Evolutionary conservation across 2,797 vertebrate species (phyloP).

Genomic region (Bovichtus variegatus): DNA sequence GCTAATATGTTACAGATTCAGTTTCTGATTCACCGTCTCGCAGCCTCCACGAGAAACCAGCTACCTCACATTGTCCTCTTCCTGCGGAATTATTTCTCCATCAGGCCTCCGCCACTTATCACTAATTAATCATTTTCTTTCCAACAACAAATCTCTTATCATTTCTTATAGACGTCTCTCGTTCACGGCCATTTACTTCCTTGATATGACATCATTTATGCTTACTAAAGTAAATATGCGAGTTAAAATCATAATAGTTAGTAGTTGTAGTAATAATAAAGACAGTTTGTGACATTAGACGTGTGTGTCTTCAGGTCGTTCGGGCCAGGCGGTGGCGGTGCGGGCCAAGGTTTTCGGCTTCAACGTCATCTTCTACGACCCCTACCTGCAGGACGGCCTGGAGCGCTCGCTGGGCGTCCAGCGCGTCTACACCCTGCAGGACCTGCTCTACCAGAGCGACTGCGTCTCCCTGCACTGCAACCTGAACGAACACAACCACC

Average conservation of each 20-base stretch:
- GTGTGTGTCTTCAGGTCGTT: constrained; percentile 88
- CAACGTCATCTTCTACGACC: constrained; percentile 97
- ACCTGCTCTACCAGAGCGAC: constrained; percentile 98
- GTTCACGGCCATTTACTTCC: no score
- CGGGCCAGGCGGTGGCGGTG: constrained; percentile 95
- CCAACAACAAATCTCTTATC: background rate
- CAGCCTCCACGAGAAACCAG: background rate
- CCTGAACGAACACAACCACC: constrained; percentile 98
- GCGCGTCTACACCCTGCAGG: constrained; percentile 97
- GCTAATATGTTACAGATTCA: constrained; percentile 13
- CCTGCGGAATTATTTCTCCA: background rate
- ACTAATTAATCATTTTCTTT: background rate
- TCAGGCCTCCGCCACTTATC: background rate
- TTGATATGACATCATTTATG: no score
- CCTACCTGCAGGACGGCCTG: constrained; percentile 97
- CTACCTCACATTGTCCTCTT: constrained; percentile 5
- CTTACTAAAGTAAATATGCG: background rate
- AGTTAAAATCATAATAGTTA: background rate
- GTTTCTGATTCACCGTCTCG: constrained; percentile 47
- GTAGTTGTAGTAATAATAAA: background rate
- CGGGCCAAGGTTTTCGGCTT: constrained; percentile 98
- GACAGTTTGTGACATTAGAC: background rate
- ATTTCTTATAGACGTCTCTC: no score
- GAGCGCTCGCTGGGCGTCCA: constrained; percentile 97
- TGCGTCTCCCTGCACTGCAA: constrained; percentile 98